Percentiles rank a stretch among this genome's conserved stretches.
phyloP scores from a whole-genome alignment of 2,113 vertebrate species.

The Lota lota region DNA sequence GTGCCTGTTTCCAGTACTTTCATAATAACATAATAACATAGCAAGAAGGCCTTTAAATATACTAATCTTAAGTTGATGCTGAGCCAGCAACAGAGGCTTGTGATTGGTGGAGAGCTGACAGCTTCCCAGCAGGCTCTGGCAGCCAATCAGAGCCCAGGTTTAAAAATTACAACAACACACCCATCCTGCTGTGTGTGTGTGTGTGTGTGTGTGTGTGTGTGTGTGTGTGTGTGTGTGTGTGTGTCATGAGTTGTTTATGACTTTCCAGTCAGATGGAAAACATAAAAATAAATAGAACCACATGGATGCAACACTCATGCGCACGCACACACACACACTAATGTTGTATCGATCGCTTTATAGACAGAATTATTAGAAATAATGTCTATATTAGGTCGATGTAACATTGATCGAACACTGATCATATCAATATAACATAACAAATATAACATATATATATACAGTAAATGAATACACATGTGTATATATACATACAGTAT shows the following conservation, averaged over 20 bases:
- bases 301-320: neutral
- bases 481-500: too few species aligned
- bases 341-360: too few species aligned
- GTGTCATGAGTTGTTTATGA: neutral
- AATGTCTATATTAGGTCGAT: too few species aligned
- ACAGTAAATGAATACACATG: too few species aligned
- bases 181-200: neutral
- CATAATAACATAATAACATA: neutral
- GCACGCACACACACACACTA: slow-evolving; percentile 1
- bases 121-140: neutral
- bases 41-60: neutral
- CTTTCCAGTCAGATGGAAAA: too few species aligned
- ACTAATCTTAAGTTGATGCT: neutral
- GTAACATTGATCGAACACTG: too few species aligned
- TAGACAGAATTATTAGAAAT: too few species aligned
- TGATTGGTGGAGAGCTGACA: neutral
- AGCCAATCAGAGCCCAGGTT: neutral
- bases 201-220: neutral
- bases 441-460: too few species aligned
- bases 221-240: neutral
- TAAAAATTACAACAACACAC: too few species aligned
- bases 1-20: too few species aligned
- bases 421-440: too few species aligned
- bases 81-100: neutral
- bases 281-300: too few species aligned